Percentiles rank a stretch among this genome's conserved stretches.
These are phyloP conservation scores for Protonemura montana DNA, from an alignment of 2,888 invertebrate genomes.

Conservation along the genomic window DNA sequence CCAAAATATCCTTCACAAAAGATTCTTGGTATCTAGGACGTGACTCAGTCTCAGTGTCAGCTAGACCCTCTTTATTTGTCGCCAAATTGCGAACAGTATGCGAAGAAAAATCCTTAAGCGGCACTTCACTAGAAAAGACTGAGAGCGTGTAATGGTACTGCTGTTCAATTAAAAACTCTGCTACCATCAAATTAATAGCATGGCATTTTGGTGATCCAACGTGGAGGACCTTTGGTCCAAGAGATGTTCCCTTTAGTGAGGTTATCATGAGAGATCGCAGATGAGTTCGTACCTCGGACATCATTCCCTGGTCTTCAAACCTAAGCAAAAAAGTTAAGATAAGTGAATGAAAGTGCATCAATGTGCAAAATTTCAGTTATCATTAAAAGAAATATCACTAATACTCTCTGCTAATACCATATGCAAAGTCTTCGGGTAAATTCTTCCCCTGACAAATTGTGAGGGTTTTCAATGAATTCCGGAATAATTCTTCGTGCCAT, in stretches of 20 bases:
- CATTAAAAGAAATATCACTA: neutral
- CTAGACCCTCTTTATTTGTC: conserved; percentile 52
- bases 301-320: conserved; percentile 68
- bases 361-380: neutral
- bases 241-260: conserved; percentile 62
- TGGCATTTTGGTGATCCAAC: conserved; percentile 64
- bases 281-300: conserved; percentile 67
- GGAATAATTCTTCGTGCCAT: conserved; percentile 16
- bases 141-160: conserved; percentile 67
- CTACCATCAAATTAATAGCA: conserved; percentile 68
- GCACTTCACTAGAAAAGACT: conserved; percentile 69
- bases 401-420: conserved; percentile 54
- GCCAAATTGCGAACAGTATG: conserved; percentile 42
- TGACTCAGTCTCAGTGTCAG: conserved; percentile 52
- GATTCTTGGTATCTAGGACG: conserved; percentile 59
- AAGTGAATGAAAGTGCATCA: neutral
- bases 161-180: conserved; percentile 67
- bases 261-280: conserved; percentile 68
- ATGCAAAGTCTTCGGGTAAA: conserved; percentile 66
- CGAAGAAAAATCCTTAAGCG: conserved; percentile 61
- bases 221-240: conserved; percentile 58
- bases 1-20: conserved; percentile 63
- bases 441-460: conserved; percentile 57
- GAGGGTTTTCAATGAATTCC: conserved; percentile 23
- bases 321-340: conserved; percentile 22